Percentiles rank a stretch among this genome's conserved stretches.
Evolutionary conservation across 1,140 invertebrate species (phyloP).

Genomic region (Bombus balteatus): DNA sequence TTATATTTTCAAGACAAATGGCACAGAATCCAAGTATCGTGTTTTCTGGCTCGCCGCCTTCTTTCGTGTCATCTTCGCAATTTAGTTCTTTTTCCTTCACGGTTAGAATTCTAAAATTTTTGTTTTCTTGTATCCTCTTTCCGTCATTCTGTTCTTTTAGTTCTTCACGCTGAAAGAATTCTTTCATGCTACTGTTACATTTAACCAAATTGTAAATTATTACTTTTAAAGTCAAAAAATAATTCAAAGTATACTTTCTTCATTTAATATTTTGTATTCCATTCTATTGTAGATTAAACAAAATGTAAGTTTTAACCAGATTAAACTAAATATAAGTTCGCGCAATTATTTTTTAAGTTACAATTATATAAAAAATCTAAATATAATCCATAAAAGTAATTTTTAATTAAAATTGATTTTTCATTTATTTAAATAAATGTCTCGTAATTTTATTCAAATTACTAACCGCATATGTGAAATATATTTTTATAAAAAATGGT

Average conservation of each 20-base stretch:
- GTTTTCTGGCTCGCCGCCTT: slow-evolving; percentile 34
- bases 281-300: not conserved
- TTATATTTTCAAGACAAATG: slow-evolving; percentile 68
- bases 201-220: not conserved
- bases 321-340: not conserved
- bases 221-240: not conserved
- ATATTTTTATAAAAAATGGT: not conserved
- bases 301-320: not conserved
- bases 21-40: slow-evolving; percentile 66
- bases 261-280: not conserved
- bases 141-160: slow-evolving; percentile 27
- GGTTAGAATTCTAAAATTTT: slow-evolving; percentile 38
- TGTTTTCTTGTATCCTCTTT: slow-evolving; percentile 50
- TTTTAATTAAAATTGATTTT: not conserved
- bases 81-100: slow-evolving; percentile 60
- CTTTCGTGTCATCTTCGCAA: slow-evolving; percentile 40
- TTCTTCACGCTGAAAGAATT: slow-evolving; percentile 34
- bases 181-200: slow-evolving; percentile 12
- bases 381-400: not conserved
- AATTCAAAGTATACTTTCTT: not conserved
- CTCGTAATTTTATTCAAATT: slow-evolving; percentile 7
- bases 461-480: not conserved
- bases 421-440: not conserved
- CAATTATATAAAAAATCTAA: not conserved
- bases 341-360: not conserved